A percentile compares a stretch with the other conserved stretches of the same genome.
These are phyloP conservation scores for Salpingus planirostris DNA, from an alignment of 2,888 invertebrate species.

Conservation along the genomic window DNA sequence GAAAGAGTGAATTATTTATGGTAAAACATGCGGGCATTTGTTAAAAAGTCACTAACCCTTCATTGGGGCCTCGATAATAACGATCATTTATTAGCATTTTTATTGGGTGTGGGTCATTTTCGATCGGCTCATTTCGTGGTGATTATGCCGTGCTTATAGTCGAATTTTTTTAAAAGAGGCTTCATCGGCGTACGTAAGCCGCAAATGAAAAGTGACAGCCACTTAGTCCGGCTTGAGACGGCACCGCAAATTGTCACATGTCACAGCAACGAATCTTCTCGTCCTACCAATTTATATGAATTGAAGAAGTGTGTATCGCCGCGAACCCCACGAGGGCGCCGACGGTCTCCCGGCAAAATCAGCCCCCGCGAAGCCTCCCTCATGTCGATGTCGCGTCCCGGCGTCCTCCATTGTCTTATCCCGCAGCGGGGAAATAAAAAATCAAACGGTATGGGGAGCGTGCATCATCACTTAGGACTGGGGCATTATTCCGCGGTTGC, in stretches of 20 bases:
- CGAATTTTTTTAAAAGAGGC: not conserved
- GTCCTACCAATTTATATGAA: conserved; percentile 31
- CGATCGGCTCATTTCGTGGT: too few relatives aligned
- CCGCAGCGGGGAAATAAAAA: too few relatives aligned
- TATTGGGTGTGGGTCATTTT: too few relatives aligned
- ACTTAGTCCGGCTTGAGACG: conserved; percentile 14
- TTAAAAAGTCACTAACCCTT: conserved; percentile 9
- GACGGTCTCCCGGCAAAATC: not conserved
- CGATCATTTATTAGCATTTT: too few relatives aligned
- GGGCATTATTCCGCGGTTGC: too few relatives aligned
- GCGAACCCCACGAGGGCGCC: conserved; percentile 12
- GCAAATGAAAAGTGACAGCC: conserved; percentile 15
- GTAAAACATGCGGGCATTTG: conserved; percentile 11
- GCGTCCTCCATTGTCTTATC: too few relatives aligned
- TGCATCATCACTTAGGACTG: too few relatives aligned
- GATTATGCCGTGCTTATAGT: too few relatives aligned
- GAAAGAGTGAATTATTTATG: conserved; percentile 4
- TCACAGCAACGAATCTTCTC: conserved; percentile 21
- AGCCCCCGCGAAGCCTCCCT: conserved; percentile 1
- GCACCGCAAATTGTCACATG: conserved; percentile 31
- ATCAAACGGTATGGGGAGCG: too few relatives aligned
- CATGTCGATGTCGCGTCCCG: too few relatives aligned
- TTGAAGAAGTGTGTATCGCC: conserved; percentile 35
- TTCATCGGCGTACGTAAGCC: not conserved
- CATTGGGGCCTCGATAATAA: too few relatives aligned